A percentile compares a stretch with the other conserved stretches of the same genome.
Conservation (phyloP, 2,888 invertebrate genomes). For the Tiliacea aurago region DNA sequence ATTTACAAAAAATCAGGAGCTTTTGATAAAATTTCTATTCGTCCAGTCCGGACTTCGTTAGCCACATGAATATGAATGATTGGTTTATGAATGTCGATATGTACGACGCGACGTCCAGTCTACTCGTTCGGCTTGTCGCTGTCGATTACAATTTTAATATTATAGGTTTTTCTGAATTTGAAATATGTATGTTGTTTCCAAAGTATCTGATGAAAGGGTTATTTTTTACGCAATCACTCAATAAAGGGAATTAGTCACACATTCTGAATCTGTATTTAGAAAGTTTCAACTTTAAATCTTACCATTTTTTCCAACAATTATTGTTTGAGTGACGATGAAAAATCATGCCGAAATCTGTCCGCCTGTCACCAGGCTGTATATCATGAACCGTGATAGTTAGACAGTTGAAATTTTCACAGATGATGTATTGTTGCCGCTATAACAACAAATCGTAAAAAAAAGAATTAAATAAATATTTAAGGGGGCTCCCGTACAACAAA, state of each 20-base stretch:
- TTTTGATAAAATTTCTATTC: conserved; percentile 52
- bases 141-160: neutral
- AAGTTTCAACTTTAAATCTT: neutral
- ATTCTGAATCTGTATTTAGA: neutral
- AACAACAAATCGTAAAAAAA: too few relatives aligned
- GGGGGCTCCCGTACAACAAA: too few relatives aligned
- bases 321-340: neutral
- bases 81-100: conserved; percentile 58
- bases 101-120: conserved; percentile 21
- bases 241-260: neutral
- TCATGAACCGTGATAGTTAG: too few relatives aligned
- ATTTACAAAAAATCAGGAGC: conserved; percentile 48
- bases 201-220: neutral
- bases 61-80: conserved; percentile 76
- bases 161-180: conserved; percentile 1
- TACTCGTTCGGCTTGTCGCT: conserved; percentile 5
- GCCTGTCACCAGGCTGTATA: too few relatives aligned
- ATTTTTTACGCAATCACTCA: neutral
- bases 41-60: conserved; percentile 71
- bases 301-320: neutral
- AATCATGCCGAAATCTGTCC: too few relatives aligned
- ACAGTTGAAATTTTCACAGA: too few relatives aligned
- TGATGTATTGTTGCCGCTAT: too few relatives aligned
- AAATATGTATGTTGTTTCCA: neutral
- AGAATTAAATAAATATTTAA: too few relatives aligned